Conservation (phyloP, 2,113 vertebrate species). For the Sinocyclocheilus rhinocerous region DNA sequence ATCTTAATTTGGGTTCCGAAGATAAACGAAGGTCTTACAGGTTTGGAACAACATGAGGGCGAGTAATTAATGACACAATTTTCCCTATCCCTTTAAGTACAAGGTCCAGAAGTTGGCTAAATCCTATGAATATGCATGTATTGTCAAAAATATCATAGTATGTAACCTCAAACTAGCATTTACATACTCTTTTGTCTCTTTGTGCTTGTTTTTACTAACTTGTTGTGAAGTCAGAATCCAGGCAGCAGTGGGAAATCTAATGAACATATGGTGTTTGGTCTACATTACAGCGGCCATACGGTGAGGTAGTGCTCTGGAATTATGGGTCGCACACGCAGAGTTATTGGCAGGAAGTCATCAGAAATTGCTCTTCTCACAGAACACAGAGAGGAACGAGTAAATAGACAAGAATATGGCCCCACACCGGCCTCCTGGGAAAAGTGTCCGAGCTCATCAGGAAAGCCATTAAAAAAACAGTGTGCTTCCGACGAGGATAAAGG, state of each 20-base stretch:
- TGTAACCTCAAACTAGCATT: neutral
- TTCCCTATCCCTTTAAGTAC: neutral
- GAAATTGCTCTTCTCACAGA: constrained; percentile 7
- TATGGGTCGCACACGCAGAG: constrained; percentile 34
- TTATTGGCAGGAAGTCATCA: constrained; percentile 46
- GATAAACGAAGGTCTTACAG: no score
- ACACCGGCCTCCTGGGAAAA: constrained; percentile 38
- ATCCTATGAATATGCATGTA: neutral
- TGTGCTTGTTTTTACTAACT: constrained; percentile 38
- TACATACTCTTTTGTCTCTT: neutral
- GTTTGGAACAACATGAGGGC: no score
- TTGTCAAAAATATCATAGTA: neutral
- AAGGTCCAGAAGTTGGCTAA: neutral
- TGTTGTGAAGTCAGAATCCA: constrained; percentile 39
- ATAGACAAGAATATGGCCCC: constrained; percentile 36
- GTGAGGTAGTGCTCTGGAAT: constrained; percentile 45
- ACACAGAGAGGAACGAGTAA: constrained; percentile 11
- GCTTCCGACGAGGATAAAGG: constrained; percentile 21
- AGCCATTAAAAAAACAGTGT: constrained; percentile 51
- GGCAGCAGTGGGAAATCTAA: constrained; percentile 30
- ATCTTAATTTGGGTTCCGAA: no score
- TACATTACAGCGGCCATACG: constrained; percentile 40
- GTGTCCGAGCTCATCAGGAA: constrained; percentile 50
- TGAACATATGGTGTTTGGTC: constrained; percentile 58
- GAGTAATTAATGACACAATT: no score